Conservation (phyloP, 2,113 vertebrate genomes). For the Myxocyprinus asiaticus region DNA sequence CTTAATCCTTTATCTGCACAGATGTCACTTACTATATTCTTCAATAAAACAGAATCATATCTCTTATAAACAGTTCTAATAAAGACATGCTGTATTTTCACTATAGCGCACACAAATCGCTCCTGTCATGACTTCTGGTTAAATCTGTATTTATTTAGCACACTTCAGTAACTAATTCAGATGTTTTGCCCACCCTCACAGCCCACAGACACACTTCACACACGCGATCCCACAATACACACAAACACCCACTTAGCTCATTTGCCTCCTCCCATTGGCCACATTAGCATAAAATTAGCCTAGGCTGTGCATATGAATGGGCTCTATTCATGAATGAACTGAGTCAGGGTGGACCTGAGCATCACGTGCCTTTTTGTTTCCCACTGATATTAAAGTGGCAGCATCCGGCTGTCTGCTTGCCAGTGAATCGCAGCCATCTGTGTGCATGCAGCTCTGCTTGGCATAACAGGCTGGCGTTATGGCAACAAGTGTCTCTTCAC, state of each 20-base stretch:
- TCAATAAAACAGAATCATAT: conserved; percentile 36
- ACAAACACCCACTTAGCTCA: conserved; percentile 41
- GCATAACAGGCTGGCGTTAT: conserved; percentile 72
- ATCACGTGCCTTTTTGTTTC: conserved; percentile 59
- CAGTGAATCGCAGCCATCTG: conserved; percentile 54
- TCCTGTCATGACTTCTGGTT: conserved; percentile 12
- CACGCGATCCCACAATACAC: conserved; percentile 19
- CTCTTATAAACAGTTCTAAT: conserved; percentile 32
- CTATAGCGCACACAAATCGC: background rate
- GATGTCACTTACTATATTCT: conserved; percentile 36
- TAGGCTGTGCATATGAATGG: conserved; percentile 71
- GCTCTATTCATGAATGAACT: conserved; percentile 68
- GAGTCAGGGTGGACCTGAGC: conserved; percentile 46
- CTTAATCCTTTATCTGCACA: conserved; percentile 50
- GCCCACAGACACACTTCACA: conserved; percentile 37
- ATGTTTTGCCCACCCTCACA: conserved; percentile 23
- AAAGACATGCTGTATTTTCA: background rate
- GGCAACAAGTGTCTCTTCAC: conserved; percentile 79
- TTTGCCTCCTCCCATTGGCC: conserved; percentile 50
- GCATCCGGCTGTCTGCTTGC: conserved; percentile 61
- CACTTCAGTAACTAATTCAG: conserved; percentile 28
- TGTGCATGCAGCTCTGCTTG: conserved; percentile 57
- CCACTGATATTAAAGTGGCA: conserved; percentile 59
- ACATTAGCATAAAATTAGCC: conserved; percentile 74
- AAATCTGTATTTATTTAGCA: background rate